phyloP scores from a whole-genome alignment of 1,140 invertebrate species.

The Hylyphantes graminicola region DNA sequence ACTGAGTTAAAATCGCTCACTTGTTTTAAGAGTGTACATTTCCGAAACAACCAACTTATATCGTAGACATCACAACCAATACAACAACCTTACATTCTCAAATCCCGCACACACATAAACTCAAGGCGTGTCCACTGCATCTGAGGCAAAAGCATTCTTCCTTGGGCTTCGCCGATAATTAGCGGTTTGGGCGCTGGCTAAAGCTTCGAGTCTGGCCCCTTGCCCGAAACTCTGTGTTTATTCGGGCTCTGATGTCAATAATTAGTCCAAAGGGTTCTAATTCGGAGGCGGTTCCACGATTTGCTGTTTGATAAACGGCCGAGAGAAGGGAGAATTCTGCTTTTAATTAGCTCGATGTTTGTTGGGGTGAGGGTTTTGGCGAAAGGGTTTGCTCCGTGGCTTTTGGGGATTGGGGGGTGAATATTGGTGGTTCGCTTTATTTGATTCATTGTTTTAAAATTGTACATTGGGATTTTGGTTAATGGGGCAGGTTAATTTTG shows the following conservation, averaged over 20 bases:
- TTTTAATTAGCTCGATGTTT: constrained; percentile 54
- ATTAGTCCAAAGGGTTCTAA: constrained; percentile 52
- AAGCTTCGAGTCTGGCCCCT: not conserved
- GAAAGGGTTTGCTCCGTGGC: constrained; percentile 30
- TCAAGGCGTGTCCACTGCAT: constrained; percentile 8
- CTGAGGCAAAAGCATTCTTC: constrained; percentile 24
- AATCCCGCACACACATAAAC: too few relatives aligned
- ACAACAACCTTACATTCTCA: too few relatives aligned
- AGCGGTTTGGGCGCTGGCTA: constrained; percentile 33
- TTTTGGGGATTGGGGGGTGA: not conserved
- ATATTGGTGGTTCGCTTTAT: not conserved
- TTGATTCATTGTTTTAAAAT: too few relatives aligned
- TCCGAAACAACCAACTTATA: too few relatives aligned
- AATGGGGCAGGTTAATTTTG: too few relatives aligned
- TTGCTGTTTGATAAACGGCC: constrained; percentile 57
- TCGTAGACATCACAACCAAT: too few relatives aligned
- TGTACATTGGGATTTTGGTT: too few relatives aligned
- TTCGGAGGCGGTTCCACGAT: constrained; percentile 51
- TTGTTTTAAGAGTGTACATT: too few relatives aligned
- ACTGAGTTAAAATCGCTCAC: too few relatives aligned
- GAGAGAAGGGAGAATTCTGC: constrained; percentile 18
- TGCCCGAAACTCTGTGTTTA: constrained; percentile 33
- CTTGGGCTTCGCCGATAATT: constrained; percentile 29
- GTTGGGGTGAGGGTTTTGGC: constrained; percentile 11
- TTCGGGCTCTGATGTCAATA: constrained; percentile 52